These are phyloP conservation scores for Alethe diademata DNA, from an alignment of 2,113 vertebrate species.

Conservation along the genomic window DNA sequence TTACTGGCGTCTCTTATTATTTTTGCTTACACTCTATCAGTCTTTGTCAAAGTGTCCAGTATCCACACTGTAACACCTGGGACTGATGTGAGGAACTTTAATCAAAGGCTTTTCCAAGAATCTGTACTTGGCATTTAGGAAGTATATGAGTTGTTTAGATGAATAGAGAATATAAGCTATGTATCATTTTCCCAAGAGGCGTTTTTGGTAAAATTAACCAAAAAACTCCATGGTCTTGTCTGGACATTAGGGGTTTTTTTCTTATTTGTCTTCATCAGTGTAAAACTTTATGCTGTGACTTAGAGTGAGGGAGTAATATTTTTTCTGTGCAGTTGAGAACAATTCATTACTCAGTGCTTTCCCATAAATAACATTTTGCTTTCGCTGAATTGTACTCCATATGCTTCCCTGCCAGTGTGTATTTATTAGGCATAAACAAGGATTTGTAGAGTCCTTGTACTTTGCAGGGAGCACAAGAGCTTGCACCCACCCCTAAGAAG, in stretches of 20 bases:
- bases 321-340: background rate
- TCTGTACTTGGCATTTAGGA: background rate
- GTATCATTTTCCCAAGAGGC: background rate
- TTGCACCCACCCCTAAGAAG: slow-evolving; percentile 11
- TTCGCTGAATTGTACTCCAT: background rate
- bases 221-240: background rate
- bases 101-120: background rate
- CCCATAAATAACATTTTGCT: background rate
- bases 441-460: background rate
- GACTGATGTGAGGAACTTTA: background rate
- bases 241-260: background rate
- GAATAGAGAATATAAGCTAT: background rate
- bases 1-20: background rate
- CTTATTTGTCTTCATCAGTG: background rate
- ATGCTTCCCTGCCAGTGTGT: background rate
- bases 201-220: background rate
- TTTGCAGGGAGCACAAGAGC: background rate
- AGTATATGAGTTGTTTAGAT: background rate
- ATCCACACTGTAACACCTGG: background rate
- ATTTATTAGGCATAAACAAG: background rate
- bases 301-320: background rate
- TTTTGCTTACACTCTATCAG: background rate
- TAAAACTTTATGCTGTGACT: background rate
- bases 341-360: background rate
- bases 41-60: background rate